Conservation (phyloP, 2,113 vertebrate genomes). For the Chaenogobius annularis region DNA sequence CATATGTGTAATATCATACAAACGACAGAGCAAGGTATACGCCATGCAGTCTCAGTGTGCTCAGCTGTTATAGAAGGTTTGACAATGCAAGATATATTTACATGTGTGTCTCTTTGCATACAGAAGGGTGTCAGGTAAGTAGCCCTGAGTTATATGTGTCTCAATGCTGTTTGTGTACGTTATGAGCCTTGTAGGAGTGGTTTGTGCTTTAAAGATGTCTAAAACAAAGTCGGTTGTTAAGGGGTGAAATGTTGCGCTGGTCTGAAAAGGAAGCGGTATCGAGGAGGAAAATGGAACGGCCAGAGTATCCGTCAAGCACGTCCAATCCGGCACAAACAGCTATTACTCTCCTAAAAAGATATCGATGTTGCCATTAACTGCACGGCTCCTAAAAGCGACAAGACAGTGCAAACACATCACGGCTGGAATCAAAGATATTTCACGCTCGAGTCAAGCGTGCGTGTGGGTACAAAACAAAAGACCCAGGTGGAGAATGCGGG, state of each 20-base stretch:
- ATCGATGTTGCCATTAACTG: background rate
- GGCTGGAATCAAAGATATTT: conserved; percentile 12
- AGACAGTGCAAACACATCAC: background rate
- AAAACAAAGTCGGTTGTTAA: background rate
- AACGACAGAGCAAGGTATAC: conserved; percentile 24
- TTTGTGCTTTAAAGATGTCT: conserved; percentile 65
- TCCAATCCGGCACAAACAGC: conserved; percentile 16
- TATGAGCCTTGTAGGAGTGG: conserved; percentile 38
- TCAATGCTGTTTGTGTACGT: conserved; percentile 29
- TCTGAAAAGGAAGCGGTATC: conserved; percentile 11
- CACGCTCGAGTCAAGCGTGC: background rate
- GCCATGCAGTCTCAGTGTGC: conserved; percentile 29
- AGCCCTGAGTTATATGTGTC: conserved; percentile 69
- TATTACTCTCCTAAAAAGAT: conserved; percentile 11
- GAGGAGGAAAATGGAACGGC: background rate
- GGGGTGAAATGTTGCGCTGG: background rate
- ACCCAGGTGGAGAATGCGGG: conserved; percentile 8
- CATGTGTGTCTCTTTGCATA: conserved; percentile 39
- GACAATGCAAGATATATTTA: conserved; percentile 8
- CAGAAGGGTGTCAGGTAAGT: conserved; percentile 50
- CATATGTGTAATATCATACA: conserved; percentile 21
- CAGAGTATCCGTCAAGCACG: conserved; percentile 19
- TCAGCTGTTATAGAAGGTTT: conserved; percentile 18
- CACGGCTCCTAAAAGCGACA: background rate
- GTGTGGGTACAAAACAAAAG: background rate